These are phyloP conservation scores for Amiota communis DNA, from an alignment of 2,888 invertebrate species.

Conservation along the genomic window DNA sequence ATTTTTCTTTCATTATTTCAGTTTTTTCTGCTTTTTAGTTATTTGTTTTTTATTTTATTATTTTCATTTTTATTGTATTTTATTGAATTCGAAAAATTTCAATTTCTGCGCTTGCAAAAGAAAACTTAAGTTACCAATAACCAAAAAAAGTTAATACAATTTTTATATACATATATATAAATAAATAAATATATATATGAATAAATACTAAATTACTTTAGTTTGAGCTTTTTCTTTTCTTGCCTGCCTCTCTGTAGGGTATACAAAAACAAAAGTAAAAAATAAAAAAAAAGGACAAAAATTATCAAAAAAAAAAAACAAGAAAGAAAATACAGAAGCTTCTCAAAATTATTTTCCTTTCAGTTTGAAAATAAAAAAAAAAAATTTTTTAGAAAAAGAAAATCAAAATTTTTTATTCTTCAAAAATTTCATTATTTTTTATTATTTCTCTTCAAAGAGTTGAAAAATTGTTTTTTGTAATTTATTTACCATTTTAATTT, in stretches of 20 bases:
- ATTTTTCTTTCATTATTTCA: slow-evolving; percentile 7
- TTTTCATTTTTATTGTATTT: slow-evolving; percentile 34
- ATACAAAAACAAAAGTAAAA: not conserved
- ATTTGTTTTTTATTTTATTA: slow-evolving; percentile 34
- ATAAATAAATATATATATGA: no score
- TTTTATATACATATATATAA: slow-evolving; percentile 32
- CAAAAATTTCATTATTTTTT: no score
- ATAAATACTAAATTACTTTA: slow-evolving; percentile 29
- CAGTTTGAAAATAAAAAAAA: no score
- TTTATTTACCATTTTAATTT: slow-evolving; percentile 48
- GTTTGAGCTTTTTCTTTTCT: slow-evolving; percentile 74
- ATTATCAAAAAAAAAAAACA: no score
- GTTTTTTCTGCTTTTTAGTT: slow-evolving; percentile 22
- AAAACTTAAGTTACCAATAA: slow-evolving; percentile 37
- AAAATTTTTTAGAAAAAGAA: no score
- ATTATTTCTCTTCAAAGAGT: not conserved
- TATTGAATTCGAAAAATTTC: slow-evolving; percentile 17
- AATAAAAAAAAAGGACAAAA: not conserved
- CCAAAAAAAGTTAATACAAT: slow-evolving; percentile 37
- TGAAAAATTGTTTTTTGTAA: not conserved
- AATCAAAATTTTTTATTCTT: no score
- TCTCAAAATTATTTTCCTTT: no score
- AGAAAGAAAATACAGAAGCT: no score
- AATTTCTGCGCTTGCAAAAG: slow-evolving; percentile 36
- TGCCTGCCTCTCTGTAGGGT: slow-evolving; percentile 66